Evolutionary conservation across 2,888 invertebrate genomes (phyloP).

Genomic region (Didymodactylos carnosus): DNA sequence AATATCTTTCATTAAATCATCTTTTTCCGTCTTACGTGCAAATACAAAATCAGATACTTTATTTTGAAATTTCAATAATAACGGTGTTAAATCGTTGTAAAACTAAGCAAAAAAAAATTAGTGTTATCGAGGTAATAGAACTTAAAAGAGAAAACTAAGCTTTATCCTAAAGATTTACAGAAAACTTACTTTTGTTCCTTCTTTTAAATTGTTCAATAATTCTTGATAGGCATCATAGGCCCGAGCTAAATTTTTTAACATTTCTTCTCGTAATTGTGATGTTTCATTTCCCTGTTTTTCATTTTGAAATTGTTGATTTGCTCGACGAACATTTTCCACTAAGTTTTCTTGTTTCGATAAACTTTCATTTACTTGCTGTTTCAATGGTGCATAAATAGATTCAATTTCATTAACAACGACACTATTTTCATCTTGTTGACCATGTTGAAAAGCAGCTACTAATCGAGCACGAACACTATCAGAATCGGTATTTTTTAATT

Average conservation of each 20-base stretch:
- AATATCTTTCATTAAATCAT: conserved; percentile 79
- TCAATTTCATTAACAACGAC: conserved; percentile 59
- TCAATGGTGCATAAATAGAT: conserved; percentile 53
- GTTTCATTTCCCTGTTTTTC: conserved; percentile 13
- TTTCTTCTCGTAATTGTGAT: conserved; percentile 45
- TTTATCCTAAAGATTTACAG: too few species aligned
- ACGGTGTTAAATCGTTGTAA: conserved; percentile 46
- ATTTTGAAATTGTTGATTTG: conserved; percentile 17
- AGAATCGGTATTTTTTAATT: conserved; percentile 43
- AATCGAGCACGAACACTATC: conserved; percentile 4
- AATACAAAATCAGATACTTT: conserved; percentile 94
- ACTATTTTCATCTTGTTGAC: conserved; percentile 51
- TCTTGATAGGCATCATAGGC: conserved; percentile 81
- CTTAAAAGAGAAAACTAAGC: too few species aligned
- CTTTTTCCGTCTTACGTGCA: conserved; percentile 94
- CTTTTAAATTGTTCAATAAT: conserved; percentile 67
- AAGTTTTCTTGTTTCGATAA: conserved; percentile 34
- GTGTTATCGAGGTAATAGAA: not conserved
- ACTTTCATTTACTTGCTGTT: conserved; percentile 56
- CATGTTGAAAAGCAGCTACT: conserved; percentile 18
- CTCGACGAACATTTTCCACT: conserved; percentile 22
- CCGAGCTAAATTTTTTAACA: conserved; percentile 62
- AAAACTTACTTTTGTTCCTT: conserved; percentile 52
- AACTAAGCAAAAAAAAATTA: conserved; percentile 27
- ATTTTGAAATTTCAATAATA: conserved; percentile 80